These are phyloP conservation scores for Diceros bicornis DNA, from an alignment of 2,797 vertebrate genomes.

Conservation along the genomic window DNA sequence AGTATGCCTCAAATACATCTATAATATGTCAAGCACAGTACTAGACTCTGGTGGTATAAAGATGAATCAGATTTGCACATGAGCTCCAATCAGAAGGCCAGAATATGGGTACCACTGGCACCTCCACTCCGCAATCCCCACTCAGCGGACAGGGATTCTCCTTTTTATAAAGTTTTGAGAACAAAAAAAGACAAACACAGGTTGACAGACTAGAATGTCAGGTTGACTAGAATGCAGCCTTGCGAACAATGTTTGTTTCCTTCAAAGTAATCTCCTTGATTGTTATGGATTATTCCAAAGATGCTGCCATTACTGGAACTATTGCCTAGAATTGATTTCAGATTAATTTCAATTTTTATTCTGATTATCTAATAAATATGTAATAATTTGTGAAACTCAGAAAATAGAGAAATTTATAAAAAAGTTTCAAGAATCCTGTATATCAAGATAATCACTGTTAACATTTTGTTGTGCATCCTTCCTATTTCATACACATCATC, in stretches of 20 bases:
- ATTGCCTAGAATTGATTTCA: background rate
- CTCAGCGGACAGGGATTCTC: fast-evolving
- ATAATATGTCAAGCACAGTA: background rate
- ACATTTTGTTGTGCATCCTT: background rate
- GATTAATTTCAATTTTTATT: background rate
- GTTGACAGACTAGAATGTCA: background rate
- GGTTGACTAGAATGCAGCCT: background rate
- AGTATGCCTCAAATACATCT: background rate
- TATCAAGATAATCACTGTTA: background rate
- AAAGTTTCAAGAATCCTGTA: background rate
- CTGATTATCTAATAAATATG: background rate
- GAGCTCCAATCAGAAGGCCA: background rate
- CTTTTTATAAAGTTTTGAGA: background rate
- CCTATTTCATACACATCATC: background rate
- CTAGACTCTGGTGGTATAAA: background rate
- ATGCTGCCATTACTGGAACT: background rate
- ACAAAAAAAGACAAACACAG: background rate
- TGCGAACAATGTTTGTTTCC: fast-evolving
- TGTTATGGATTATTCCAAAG: background rate
- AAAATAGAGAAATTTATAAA: background rate
- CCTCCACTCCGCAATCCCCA: background rate
- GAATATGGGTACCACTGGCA: background rate
- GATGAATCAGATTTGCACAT: background rate
- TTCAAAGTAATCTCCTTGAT: background rate
- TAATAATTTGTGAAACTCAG: background rate